Base-by-base conservation (phyloP, 2,888 invertebrate genomes). In the Hirudinaria manillensis region DNA sequence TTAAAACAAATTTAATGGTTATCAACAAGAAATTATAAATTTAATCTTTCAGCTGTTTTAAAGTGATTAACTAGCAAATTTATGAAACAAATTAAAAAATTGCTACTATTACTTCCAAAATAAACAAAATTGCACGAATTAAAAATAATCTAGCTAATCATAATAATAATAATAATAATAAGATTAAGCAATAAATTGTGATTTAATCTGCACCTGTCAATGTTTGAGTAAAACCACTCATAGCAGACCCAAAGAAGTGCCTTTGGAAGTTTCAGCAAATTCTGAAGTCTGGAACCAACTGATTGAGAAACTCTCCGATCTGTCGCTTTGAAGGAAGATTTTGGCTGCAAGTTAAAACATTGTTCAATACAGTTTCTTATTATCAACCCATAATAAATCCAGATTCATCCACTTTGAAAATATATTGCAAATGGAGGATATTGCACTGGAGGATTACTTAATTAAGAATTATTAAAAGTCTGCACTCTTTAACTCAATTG, bases 181-280 rank as follows among this genome's bases (percentile, higher is more conserved):
- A 36, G 3, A 36, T 6, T 36, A 36, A 10, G 3, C 10, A 36
- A 61, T 27, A n/a, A 7, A 29, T 21, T 61, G 61, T 1, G n/a
- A 61, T 61, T 61, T 61, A 29, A 67, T 72, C 86, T 87, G 85
- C 86, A 90, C 88, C 89, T 88, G 83, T 99, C 99, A 81, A 99
- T 92, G 83, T 96, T 97, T 80, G 98, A 97, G 86, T 99, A 99
- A 87, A 99, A 99, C 91, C 96, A 99, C 86, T 99, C 99, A 86
- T 94, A 98, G 85, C 95, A 97, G 13, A 98, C 97, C 95, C 97
- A 98, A 86, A 94, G 95, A 84, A 98, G 96, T 4, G 98, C 98
- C 87, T 98, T 98, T 0, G 99, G 98, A 79, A 99, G 87, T 86
- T 98, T 98, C 4, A 99, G 87, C 45, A 99, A 88, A 87, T 99